Percentiles rank a stretch among this genome's conserved stretches.
These are phyloP conservation scores for Tenebrosternarchus preto DNA, from an alignment of 2,113 vertebrate species.

Conservation along the genomic window DNA sequence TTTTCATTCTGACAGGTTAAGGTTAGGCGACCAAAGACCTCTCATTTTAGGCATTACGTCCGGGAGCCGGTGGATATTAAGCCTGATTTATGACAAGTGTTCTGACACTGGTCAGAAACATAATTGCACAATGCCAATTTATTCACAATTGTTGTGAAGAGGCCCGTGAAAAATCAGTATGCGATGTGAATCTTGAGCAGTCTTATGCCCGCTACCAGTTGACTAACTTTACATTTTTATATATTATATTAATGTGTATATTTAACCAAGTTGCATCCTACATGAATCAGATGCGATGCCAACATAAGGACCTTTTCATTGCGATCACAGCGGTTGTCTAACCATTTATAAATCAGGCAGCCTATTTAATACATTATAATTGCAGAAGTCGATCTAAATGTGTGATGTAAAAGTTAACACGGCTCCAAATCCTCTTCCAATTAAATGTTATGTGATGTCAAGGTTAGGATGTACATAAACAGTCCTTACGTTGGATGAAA, in stretches of 20 bases:
- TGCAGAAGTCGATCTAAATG: slow-evolving; percentile 10
- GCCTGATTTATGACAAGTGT: slow-evolving; percentile 2
- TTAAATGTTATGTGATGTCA: slow-evolving; percentile 2
- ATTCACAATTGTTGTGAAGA: too few species aligned
- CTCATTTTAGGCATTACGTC: not conserved
- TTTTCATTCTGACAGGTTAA: slow-evolving; percentile 7
- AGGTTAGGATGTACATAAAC: slow-evolving; percentile 29
- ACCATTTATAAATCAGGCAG: not conserved
- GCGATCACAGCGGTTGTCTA: not conserved
- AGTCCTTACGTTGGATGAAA: not conserved
- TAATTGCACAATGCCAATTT: too few species aligned
- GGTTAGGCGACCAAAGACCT: not conserved
- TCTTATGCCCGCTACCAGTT: not conserved
- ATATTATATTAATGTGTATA: too few species aligned
- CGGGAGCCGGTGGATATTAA: not conserved
- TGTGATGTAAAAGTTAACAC: not conserved
- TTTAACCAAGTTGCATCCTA: too few species aligned
- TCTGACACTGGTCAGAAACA: too few species aligned
- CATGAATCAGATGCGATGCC: too few species aligned
- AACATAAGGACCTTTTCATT: too few species aligned
- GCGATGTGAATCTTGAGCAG: not conserved
- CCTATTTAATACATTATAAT: not conserved
- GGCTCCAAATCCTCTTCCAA: slow-evolving; percentile 1
- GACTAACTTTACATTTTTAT: not conserved
- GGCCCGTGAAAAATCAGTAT: too few species aligned